phyloP scores from a whole-genome alignment of 2,113 vertebrate species.

The Pedionomus torquatus region DNA sequence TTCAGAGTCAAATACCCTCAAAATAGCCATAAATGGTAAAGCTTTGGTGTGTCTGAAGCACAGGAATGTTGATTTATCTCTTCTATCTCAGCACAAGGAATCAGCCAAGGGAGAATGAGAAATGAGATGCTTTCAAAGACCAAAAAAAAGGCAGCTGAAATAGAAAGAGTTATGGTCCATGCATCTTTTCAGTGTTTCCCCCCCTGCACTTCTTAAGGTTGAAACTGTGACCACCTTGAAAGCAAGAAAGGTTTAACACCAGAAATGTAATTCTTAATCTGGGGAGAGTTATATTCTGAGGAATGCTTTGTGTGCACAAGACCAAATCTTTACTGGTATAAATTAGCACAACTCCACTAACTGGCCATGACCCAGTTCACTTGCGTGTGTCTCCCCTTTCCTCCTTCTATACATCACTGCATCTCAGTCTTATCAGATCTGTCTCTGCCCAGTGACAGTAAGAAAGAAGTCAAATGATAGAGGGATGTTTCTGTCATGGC shows the following conservation, averaged over 20 bases:
- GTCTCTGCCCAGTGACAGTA: not conserved
- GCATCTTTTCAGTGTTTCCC: not conserved
- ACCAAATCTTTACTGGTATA: not conserved
- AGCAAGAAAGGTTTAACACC: not conserved
- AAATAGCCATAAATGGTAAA: not conserved
- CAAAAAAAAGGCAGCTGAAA: not conserved
- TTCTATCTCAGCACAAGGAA: not conserved
- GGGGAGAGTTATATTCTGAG: not conserved
- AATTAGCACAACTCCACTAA: not conserved
- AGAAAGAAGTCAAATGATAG: not conserved
- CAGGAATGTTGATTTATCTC: not conserved
- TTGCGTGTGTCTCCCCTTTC: not conserved
- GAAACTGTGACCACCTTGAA: not conserved
- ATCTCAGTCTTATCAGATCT: not conserved
- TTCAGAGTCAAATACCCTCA: not conserved
- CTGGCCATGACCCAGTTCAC: not conserved
- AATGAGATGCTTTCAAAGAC: not conserved
- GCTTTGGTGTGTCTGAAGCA: not conserved
- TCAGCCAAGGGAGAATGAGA: not conserved
- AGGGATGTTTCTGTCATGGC: not conserved
- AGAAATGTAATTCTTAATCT: not conserved
- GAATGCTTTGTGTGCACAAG: not conserved
- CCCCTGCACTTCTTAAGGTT: fast-evolving
- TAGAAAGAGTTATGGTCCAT: not conserved
- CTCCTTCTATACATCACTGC: not conserved